Evolutionary conservation across 2,888 invertebrate genomes (phyloP).

Genomic region (Aspidiotus destructor): DNA sequence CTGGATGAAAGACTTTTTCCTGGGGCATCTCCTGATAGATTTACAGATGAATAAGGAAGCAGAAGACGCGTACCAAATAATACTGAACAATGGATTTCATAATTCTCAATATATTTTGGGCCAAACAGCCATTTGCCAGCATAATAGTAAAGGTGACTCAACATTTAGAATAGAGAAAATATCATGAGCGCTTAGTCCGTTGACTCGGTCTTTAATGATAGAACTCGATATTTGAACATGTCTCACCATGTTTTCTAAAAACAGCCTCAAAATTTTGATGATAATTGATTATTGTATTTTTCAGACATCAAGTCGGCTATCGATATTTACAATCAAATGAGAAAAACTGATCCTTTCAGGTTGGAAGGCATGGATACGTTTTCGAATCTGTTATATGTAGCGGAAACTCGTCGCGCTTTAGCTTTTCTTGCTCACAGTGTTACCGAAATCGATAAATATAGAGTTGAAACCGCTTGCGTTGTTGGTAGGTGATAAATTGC

Average conservation of each 20-base stretch:
- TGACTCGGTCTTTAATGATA: too few species aligned
- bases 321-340: slow-evolving; percentile 69
- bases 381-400: slow-evolving; percentile 90
- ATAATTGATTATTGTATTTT: slow-evolving; percentile 38
- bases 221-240: too few species aligned
- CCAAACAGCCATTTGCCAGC: slow-evolving; percentile 85
- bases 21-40: slow-evolving; percentile 81
- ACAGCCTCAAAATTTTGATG: neutral
- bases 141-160: slow-evolving; percentile 71
- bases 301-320: slow-evolving; percentile 83
- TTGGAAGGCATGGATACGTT: slow-evolving; percentile 94
- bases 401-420: slow-evolving; percentile 82
- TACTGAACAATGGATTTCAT: slow-evolving; percentile 70
- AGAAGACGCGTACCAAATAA: slow-evolving; percentile 64
- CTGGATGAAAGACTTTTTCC: slow-evolving; percentile 91
- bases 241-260: slow-evolving; percentile 13
- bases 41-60: slow-evolving; percentile 84
- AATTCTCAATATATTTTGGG: slow-evolving; percentile 82
- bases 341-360: slow-evolving; percentile 80
- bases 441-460: slow-evolving; percentile 88
- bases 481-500: slow-evolving; percentile 56
- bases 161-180: neutral
- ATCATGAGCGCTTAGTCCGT: neutral
- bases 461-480: slow-evolving; percentile 95
- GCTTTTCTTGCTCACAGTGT: slow-evolving; percentile 88